Conservation (phyloP, 1,140 invertebrate genomes). For the Caenorhabditis inopinata region DNA sequence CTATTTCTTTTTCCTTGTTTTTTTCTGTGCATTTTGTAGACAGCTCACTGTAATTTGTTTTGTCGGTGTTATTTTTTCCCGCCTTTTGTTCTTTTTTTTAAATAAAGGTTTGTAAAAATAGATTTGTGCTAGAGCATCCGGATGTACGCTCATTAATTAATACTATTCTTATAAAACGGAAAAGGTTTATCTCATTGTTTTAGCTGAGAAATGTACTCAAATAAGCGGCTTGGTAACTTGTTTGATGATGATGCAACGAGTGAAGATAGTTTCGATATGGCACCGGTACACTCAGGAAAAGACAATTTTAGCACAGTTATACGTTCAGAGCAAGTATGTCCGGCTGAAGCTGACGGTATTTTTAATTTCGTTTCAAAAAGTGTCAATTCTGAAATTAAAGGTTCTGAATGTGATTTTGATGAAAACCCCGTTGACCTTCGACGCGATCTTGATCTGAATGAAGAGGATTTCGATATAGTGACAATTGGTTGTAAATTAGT, state of each 20-base stretch:
- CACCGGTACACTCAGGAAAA: no score
- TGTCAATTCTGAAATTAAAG: no score
- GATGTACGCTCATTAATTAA: no score
- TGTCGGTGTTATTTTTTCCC: background rate
- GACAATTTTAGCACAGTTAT: no score
- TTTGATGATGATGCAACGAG: background rate
- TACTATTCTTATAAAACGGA: no score
- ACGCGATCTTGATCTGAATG: background rate
- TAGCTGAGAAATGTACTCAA: background rate
- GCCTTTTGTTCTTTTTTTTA: background rate
- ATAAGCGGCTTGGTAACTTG: background rate
- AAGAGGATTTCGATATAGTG: background rate
- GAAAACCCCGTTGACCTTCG: background rate
- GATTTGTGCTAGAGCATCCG: background rate
- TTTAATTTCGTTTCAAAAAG: no score
- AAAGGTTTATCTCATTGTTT: background rate
- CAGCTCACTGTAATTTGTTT: background rate
- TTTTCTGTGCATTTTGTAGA: slow-evolving; percentile 5
- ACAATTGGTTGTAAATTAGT: background rate
- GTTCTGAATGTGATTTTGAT: background rate
- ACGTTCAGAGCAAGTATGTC: no score
- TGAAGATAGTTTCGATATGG: no score
- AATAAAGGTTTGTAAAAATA: background rate
- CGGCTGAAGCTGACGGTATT: no score
- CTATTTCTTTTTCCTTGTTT: background rate